These are phyloP conservation scores for Amblyjoppa proteus DNA, from an alignment of 2,888 invertebrate genomes.

Conservation along the genomic window DNA sequence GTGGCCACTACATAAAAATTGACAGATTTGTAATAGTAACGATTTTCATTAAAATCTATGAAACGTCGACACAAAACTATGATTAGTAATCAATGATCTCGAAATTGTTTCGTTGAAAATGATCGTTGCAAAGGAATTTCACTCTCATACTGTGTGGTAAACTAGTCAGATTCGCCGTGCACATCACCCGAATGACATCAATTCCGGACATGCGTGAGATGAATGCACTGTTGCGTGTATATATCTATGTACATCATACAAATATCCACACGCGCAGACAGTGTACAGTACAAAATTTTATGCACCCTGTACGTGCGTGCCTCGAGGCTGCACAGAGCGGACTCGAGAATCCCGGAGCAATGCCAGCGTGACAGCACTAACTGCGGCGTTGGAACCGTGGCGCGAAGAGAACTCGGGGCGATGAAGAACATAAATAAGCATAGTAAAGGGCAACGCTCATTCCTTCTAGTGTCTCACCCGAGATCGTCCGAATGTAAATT, in stretches of 20 bases:
- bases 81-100: too few relatives aligned
- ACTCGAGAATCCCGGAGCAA: conserved; percentile 44
- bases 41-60: too few relatives aligned
- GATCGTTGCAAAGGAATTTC: too few relatives aligned
- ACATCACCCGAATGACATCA: conserved; percentile 23
- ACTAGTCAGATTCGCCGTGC: neutral
- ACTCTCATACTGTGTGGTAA: neutral
- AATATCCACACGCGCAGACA: neutral
- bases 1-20: too few relatives aligned
- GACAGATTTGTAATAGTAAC: too few relatives aligned
- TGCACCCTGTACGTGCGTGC: conserved; percentile 4
- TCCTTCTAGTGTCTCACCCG: conserved; percentile 10
- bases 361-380: conserved; percentile 14
- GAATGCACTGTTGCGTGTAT: conserved; percentile 13
- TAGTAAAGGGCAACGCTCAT: conserved; percentile 22
- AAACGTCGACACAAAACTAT: too few relatives aligned
- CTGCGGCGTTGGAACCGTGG: conserved; percentile 27
- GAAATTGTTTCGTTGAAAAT: too few relatives aligned
- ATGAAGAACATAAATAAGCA: neutral
- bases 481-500: conserved; percentile 60
- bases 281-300: neutral
- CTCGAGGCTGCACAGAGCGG: conserved; percentile 24
- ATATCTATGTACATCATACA: neutral
- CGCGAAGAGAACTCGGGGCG: neutral
- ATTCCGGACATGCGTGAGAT: conserved; percentile 38